Evolutionary conservation across 2,113 vertebrate genomes (phyloP), one percentile per base, ranked within the genome.

Genomic region (Paedocypris sp.): DNA sequence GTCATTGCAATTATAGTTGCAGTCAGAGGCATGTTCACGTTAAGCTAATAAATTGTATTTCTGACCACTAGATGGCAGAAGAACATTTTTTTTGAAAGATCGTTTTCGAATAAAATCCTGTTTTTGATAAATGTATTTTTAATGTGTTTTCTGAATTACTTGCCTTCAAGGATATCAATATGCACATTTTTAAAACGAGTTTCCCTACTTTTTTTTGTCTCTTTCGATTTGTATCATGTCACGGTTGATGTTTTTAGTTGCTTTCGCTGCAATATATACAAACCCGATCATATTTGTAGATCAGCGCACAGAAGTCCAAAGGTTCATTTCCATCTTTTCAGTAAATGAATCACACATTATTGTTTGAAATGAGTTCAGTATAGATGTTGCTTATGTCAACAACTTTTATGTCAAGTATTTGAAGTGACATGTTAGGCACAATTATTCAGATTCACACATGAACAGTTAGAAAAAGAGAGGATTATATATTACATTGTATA

Each of bases 111-210:
- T 47, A 12, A 18, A 51, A 38, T 50, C 29, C 43, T 60, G 48
- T 11, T 22, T 49, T 33, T 54, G 28, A 45, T 62, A n/a, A 68
- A 69, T 69, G 35, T 72, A 75, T 74, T 38, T 72, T 69, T 66
- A 50, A 48, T 53, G 66, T 57, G 23, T 54, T 68, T 63, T n/a
- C n/a, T n/a, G n/a, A n/a, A n/a, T n/a, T n/a, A n/a, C n/a, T n/a
- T n/a, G n/a, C n/a, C n/a, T n/a, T n/a, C n/a, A n/a, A n/a, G n/a
- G n/a, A n/a, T n/a, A n/a, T n/a, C n/a, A n/a, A n/a, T n/a, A n/a
- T 43, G 35, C 46, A 72, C 58, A 69, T 47, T 29, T 46, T 60
- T 45, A 71, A 48, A 20, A 50, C 32, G 35, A 38, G 48, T 60
- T 36, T 36, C 4, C 35, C 35, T 31, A 9, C 11, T 38, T 60